A percentile compares a stretch with the other conserved stretches of the same genome.
Conservation (phyloP, 2,113 vertebrate species). For the Ptilonorhynchus violaceus region DNA sequence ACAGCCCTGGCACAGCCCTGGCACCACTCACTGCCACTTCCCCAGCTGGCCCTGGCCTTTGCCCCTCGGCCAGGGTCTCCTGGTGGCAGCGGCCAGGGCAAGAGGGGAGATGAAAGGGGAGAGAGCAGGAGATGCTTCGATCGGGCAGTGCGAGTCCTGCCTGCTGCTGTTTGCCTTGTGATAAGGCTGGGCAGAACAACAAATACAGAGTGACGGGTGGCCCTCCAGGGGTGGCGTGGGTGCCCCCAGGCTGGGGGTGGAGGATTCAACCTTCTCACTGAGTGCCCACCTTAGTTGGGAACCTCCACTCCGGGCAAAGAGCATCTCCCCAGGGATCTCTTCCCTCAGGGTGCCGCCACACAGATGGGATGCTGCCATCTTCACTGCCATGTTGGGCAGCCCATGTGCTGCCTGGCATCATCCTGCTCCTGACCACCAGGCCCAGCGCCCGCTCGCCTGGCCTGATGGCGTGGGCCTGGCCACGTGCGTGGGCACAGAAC, state of each 20-base stretch:
- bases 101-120: background rate
- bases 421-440: background rate
- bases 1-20: background rate
- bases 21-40: background rate
- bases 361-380: background rate
- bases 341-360: rapidly evolving
- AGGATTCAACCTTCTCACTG: background rate
- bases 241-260: background rate
- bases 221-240: background rate
- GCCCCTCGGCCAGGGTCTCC: conserved; percentile 20
- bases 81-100: background rate
- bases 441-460: rapidly evolving
- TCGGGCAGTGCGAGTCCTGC: conserved; percentile 1
- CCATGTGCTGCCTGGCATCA: background rate
- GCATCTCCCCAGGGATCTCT: background rate
- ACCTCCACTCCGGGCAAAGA: background rate
- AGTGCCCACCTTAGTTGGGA: background rate
- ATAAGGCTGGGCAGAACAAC: conserved; percentile 62
- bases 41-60: background rate
- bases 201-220: background rate
- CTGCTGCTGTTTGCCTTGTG: conserved; percentile 57
- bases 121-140: background rate
- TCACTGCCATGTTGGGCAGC: rapidly evolving
- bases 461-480: background rate
- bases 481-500: background rate